Evolutionary conservation across 2,797 vertebrate species (phyloP).

Genomic region (Remorina albescens): DNA sequence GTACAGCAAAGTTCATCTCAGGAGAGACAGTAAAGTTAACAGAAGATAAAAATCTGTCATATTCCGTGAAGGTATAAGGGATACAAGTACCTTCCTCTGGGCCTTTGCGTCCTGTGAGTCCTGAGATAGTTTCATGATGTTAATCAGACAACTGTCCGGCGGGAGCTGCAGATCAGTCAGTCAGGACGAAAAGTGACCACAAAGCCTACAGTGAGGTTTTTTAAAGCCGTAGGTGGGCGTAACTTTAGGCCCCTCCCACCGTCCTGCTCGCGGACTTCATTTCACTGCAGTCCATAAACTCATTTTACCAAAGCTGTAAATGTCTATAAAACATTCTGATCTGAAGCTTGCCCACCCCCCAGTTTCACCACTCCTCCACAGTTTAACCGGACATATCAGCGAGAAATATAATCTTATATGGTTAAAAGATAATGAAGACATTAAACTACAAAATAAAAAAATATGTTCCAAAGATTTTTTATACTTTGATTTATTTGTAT

Average conservation of each 20-base stretch:
- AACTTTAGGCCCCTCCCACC: slow-evolving; percentile 41
- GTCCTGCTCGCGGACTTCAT: rapidly evolving
- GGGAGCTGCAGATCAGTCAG: neutral
- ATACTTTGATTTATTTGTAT: too few relatives aligned
- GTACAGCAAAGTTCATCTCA: neutral
- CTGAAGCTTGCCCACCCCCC: too few relatives aligned
- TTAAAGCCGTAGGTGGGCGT: slow-evolving; percentile 32
- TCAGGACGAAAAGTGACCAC: neutral
- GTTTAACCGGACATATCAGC: neutral
- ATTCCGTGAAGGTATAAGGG: neutral
- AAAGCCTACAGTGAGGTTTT: neutral
- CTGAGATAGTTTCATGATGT: slow-evolving; percentile 54
- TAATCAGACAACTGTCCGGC: neutral
- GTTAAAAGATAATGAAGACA: neutral
- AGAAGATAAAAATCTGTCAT: neutral
- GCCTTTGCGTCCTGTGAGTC: slow-evolving; percentile 39
- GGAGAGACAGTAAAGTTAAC: neutral
- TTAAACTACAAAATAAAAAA: too few relatives aligned
- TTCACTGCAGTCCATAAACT: neutral
- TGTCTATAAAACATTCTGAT: neutral
- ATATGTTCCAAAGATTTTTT: neutral
- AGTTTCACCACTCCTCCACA: neutral
- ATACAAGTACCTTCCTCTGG: slow-evolving; percentile 41
- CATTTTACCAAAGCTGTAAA: neutral
- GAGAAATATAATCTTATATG: neutral